Evolutionary conservation across 1,140 invertebrate species (phyloP), one percentile per base, ranked within the genome.

Genomic region (Hylaeus anthracinus): DNA sequence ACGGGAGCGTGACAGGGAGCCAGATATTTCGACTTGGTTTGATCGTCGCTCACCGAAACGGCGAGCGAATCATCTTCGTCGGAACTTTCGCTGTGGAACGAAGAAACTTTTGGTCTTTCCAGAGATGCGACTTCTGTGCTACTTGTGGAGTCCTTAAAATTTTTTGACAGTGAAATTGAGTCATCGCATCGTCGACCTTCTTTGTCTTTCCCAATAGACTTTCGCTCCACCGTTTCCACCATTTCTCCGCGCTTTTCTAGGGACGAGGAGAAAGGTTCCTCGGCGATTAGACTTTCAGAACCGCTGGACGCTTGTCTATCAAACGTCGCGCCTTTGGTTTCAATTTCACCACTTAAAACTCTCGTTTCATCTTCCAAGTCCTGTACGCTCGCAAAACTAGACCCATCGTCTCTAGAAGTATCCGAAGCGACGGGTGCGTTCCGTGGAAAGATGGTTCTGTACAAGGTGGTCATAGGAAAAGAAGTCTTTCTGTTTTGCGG

Each of bases 1-100:
- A 91, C 81, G 1, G 92, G 91, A 2, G 88, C 83, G 61, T 93
- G 91, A 76, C 91, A 93, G 2, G 92, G 90, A 6, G 90, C 91
- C 26, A 89, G 78, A 14, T 87, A 78, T 77, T 91, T 91, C 0
- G 83, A 88, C 56, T 78, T 81, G 0, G 85, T 58, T 8, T 87
- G 83, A 61, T 88, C 72, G 8, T 90, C 82, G 26, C 82, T 70
- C 43, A 70, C 56, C 66, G 63, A 88, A 76, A 70, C 12, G 4
- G 55, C 61, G 8, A 55, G 78, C 37, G 86, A 84, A 9, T 88
- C 88, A n/a, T 90, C 90, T 0, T 88, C 88, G 45, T 89, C 91
- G 1, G 90, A 89, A 53, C 88, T 88, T 1, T 84, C 72, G 9
- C 83, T 81, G 41, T 60, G 66, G 3, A 79, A 85, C 12, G 77